These are phyloP conservation scores for Lomographa bimaculata DNA, from an alignment of 2,888 invertebrate genomes.

Conservation along the genomic window DNA sequence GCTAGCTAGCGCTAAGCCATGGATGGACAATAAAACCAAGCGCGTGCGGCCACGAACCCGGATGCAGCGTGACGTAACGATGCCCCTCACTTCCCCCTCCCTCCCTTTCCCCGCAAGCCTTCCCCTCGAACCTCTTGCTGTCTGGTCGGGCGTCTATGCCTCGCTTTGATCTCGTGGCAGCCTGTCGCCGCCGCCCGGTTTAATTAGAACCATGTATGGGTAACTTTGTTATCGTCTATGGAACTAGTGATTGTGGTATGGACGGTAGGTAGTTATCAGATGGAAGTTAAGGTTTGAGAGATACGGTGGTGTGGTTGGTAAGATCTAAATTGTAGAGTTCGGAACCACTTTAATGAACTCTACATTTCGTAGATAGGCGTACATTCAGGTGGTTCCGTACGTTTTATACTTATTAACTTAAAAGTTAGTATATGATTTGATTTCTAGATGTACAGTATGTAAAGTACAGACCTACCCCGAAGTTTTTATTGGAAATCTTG, in stretches of 20 bases:
- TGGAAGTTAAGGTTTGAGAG: not conserved
- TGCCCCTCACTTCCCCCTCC: conserved; percentile 55
- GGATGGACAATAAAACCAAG: conserved; percentile 44
- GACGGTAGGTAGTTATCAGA: conserved; percentile 26
- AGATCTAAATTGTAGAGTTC: no score
- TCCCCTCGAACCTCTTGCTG: conserved; percentile 38
- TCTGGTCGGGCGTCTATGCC: conserved; percentile 73
- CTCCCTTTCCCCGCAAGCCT: conserved; percentile 40
- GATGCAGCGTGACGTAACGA: conserved; percentile 76
- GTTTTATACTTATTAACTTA: no score
- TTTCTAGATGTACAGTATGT: no score
- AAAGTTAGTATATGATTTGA: no score
- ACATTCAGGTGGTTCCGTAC: no score
- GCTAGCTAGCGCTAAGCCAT: conserved; percentile 23
- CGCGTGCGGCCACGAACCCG: conserved; percentile 81
- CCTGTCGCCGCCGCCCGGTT: conserved; percentile 28
- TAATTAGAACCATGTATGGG: conserved; percentile 30
- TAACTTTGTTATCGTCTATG: conserved; percentile 9
- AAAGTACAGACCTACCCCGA: no score
- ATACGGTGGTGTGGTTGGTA: no score
- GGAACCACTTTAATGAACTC: no score
- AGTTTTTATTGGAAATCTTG: no score
- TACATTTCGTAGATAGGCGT: no score
- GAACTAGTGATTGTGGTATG: no score
- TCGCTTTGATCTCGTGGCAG: conserved; percentile 53